Conservation (phyloP, 2,888 invertebrate species). For the Orthosia incerta region DNA sequence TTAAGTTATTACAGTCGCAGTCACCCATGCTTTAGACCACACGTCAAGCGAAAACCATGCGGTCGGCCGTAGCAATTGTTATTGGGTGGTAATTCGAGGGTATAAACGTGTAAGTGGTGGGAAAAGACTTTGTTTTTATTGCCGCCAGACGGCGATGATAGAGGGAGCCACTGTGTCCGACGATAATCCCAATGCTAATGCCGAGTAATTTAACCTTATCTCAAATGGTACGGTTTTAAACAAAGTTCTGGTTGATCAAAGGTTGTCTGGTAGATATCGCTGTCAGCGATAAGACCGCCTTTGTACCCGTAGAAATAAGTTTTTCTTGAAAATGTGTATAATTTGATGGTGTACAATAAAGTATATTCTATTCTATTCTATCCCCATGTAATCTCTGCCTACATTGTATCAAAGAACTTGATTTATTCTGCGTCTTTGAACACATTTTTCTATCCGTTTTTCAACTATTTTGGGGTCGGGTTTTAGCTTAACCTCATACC, state of each 20-base stretch:
- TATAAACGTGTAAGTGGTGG: slow-evolving; percentile 75
- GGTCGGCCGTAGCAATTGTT: slow-evolving; percentile 76
- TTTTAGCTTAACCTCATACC: too few species aligned
- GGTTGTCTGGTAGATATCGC: too few species aligned
- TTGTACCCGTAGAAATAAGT: too few species aligned
- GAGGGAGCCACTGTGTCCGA: slow-evolving; percentile 55
- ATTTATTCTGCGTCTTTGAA: slow-evolving; percentile 22
- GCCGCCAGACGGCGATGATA: slow-evolving; percentile 61
- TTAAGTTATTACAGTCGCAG: background rate
- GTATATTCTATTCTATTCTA: too few species aligned
- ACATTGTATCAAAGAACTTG: slow-evolving; percentile 7
- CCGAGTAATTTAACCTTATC: slow-evolving; percentile 48
- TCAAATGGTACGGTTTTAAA: slow-evolving; percentile 32
- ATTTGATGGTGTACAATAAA: too few species aligned
- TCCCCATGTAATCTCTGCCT: slow-evolving; percentile 1
- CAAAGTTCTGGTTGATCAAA: slow-evolving; percentile 42
- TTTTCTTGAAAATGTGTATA: too few species aligned
- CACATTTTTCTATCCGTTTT: too few species aligned
- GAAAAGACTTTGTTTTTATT: slow-evolving; percentile 72
- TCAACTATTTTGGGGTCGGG: too few species aligned
- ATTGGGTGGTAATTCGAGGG: slow-evolving; percentile 79
- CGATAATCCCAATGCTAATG: slow-evolving; percentile 52
- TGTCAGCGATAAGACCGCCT: too few species aligned
- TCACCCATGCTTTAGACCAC: slow-evolving; percentile 24
- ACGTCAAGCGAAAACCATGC: slow-evolving; percentile 67